Percentiles rank a stretch among this genome's conserved stretches.
Evolutionary conservation across 2,797 vertebrate species (phyloP).

Genomic region (Clarias pachynema): DNA sequence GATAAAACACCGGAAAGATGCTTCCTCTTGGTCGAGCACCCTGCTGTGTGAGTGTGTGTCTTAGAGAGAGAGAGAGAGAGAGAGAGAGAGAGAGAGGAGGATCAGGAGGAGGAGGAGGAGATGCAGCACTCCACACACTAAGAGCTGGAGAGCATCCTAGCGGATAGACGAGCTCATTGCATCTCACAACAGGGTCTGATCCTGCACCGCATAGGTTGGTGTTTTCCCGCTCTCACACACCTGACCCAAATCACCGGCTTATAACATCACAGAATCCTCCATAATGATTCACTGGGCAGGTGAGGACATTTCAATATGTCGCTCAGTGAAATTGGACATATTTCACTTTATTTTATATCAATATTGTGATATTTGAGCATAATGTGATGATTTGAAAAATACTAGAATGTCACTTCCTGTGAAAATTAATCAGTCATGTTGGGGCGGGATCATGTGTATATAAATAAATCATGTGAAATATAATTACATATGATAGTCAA

Average conservation of each 20-base stretch:
- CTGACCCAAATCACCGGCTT: background rate
- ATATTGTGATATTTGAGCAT: no score
- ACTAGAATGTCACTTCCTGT: background rate
- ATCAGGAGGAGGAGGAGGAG: slow-evolving; percentile 2
- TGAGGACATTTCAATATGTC: background rate
- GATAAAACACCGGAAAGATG: slow-evolving; percentile 16
- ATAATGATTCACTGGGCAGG: background rate
- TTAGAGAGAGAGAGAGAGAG: slow-evolving; percentile 3
- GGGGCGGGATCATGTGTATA: background rate
- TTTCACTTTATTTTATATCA: no score
- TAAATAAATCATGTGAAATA: background rate
- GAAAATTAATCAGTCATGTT: background rate
- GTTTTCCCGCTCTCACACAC: background rate
- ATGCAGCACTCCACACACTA: slow-evolving; percentile 23
- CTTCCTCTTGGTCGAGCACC: slow-evolving; percentile 27
- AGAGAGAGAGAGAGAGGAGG: slow-evolving; percentile 2
- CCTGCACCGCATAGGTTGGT: background rate
- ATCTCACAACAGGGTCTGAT: background rate
- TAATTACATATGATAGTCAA: background rate
- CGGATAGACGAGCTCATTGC: slow-evolving; percentile 45
- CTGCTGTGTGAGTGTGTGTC: slow-evolving; percentile 11
- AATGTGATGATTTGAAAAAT: background rate
- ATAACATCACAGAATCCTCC: background rate
- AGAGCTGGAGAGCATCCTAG: slow-evolving; percentile 57
- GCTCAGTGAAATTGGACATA: no score